Evolutionary conservation across 2,113 vertebrate genomes (phyloP), one percentile per base, ranked within the genome.

Genomic region (Lanius collurio): DNA sequence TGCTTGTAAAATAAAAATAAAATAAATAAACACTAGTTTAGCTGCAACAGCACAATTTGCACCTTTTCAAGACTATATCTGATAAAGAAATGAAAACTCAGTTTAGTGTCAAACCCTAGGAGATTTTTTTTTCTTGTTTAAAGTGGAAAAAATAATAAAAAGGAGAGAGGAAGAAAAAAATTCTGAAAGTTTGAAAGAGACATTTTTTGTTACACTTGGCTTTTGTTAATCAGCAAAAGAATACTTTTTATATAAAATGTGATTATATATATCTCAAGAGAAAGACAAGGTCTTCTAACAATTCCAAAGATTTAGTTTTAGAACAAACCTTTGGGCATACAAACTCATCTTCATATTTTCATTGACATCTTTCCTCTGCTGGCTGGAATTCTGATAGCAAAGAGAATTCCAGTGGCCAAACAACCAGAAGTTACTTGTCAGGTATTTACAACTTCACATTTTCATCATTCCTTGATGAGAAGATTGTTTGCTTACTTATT

Each of bases 391-490:
- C n/a, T 47, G 16, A 79, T 21, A 41, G 8, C 15, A 81, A 89
- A 92, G 41, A 73, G 42, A 93, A 83, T 95, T 94, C 56, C 88
- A 64, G 73, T 78, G 31, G 13, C 26, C 73, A 71, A 83, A 83
- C 28, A 71, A 52, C 31, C 83, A 83, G 68, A 83, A 89, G 15
- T 90, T 78, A 26, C 85, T 90, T 75, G 44, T 90, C 92, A 92
- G 83, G 83, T 96, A 92, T 95, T 96, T 96, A 96, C 86, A 86
- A 47, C 94, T 78, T 52, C 37, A 79, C 93, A 94, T 96, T 95
- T 96, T 92, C 71, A 71, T 90, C 90, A 93, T 94, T 90, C 90
- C 30, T 94, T 84, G 83, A 86, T 87, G 64, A 87, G 44, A 83
- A 86, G 83, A 92, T 92, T 70, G 18, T 55, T 88, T 93, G 33